Evolutionary conservation across 2,888 invertebrate species (phyloP).

Genomic region (Rhaphigaster nebulosa): DNA sequence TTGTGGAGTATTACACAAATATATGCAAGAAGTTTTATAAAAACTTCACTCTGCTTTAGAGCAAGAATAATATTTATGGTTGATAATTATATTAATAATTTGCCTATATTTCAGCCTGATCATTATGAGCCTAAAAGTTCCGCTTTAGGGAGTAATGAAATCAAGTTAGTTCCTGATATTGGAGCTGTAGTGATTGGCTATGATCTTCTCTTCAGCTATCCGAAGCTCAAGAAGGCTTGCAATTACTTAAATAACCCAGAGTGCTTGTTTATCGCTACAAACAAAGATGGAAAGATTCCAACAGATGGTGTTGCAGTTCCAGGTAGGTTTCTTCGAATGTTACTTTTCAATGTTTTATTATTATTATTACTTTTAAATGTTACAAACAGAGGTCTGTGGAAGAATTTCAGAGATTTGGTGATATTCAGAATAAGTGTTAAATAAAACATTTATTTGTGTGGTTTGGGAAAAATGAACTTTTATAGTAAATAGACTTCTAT

Average conservation of each 20-base stretch:
- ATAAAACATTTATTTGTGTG: not conserved
- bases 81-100: not conserved
- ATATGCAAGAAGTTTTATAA: no score
- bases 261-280: constrained; percentile 91
- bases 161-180: constrained; percentile 82
- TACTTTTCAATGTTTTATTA: no score
- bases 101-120: constrained; percentile 34
- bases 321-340: constrained; percentile 69
- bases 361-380: no score
- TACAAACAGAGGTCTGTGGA: no score
- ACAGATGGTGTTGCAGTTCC: constrained; percentile 73
- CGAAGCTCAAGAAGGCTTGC: constrained; percentile 92
- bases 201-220: constrained; percentile 92
- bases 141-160: constrained; percentile 71
- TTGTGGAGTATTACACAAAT: no score
- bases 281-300: constrained; percentile 91
- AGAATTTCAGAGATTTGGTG: not conserved
- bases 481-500: no score
- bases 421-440: not conserved
- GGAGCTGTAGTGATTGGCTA: constrained; percentile 96
- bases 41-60: no score
- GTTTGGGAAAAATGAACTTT: no score
- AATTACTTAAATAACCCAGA: constrained; percentile 85
- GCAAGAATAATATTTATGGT: not conserved
- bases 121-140: not conserved